These are phyloP conservation scores for Trichomalopsis sarcophagae DNA, from an alignment of 1,140 invertebrate genomes.

Conservation along the genomic window DNA sequence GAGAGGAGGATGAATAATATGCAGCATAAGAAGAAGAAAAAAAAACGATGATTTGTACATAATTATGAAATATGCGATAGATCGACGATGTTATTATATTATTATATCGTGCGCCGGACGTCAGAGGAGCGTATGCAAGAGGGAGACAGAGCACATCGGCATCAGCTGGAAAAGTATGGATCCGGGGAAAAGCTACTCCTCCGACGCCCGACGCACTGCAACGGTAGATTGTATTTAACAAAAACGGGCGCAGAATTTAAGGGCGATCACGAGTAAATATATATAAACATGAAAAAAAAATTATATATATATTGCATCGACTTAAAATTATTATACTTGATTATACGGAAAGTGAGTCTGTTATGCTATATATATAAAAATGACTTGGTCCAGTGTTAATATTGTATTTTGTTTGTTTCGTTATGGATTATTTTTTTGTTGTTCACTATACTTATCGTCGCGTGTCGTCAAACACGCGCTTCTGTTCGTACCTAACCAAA, in stretches of 20 bases:
- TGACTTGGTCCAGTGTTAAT: slow-evolving; percentile 74
- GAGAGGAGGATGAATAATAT: slow-evolving; percentile 9
- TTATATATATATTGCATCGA: slow-evolving; percentile 39
- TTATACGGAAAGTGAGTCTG: slow-evolving; percentile 68
- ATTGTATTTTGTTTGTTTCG: slow-evolving; percentile 76
- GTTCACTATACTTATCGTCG: slow-evolving; percentile 63
- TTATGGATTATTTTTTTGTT: slow-evolving; percentile 73
- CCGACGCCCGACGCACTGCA: slow-evolving; percentile 15
- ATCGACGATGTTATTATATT: slow-evolving; percentile 64
- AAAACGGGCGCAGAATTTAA: slow-evolving; percentile 43
- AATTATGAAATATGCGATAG: slow-evolving; percentile 71
- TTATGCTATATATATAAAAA: slow-evolving; percentile 59
- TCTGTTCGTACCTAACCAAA: slow-evolving; percentile 66
- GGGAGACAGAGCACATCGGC: neutral
- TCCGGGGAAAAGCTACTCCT: neutral
- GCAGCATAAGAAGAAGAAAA: slow-evolving; percentile 49
- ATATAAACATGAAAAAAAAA: neutral
- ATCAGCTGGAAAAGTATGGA: no score
- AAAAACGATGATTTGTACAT: slow-evolving; percentile 70
- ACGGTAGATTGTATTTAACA: slow-evolving; percentile 49
- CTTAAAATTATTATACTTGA: slow-evolving; percentile 46
- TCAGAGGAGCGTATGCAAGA: slow-evolving; percentile 42
- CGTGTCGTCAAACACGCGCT: slow-evolving; percentile 71
- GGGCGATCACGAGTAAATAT: slow-evolving; percentile 36
- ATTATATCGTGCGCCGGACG: slow-evolving; percentile 62